Percentiles rank a stretch among this genome's conserved stretches.
phyloP scores from a whole-genome alignment of 2,888 invertebrate genomes.

The Drosophila putrida region DNA sequence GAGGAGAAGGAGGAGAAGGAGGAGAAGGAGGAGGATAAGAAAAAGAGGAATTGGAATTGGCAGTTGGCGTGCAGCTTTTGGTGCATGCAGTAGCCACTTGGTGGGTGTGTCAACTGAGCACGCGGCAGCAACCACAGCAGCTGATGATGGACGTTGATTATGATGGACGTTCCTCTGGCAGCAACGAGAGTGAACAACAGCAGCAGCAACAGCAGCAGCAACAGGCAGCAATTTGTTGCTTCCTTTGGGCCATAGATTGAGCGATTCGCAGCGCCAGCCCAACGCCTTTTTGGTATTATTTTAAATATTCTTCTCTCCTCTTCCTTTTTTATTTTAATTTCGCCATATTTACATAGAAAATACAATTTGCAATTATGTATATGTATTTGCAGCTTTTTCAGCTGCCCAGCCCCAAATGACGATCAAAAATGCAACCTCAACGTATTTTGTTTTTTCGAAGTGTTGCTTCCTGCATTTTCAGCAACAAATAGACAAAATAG shows the following conservation, averaged over 20 bases:
- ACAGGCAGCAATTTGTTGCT: conserved; percentile 61
- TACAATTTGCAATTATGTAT: conserved; percentile 48
- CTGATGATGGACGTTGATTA: conserved; percentile 78
- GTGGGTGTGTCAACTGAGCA: conserved; percentile 77
- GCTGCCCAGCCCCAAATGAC: conserved; percentile 30
- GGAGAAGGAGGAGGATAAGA: neutral
- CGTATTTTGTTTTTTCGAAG: conserved; percentile 44
- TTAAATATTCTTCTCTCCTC: conserved; percentile 65
- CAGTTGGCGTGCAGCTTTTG: conserved; percentile 64
- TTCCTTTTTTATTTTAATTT: neutral
- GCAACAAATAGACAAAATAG: neutral
- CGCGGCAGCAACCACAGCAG: conserved; percentile 66
- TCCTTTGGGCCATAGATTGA: conserved; percentile 70
- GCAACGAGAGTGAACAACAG: neutral
- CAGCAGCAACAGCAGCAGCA: conserved; percentile 6
- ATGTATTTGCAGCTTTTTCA: conserved; percentile 40
- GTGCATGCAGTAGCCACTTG: conserved; percentile 70
- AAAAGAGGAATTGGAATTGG: conserved; percentile 47
- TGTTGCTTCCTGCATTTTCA: conserved; percentile 63
- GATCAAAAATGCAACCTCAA: conserved; percentile 49
- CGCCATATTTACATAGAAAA: conserved; percentile 56
- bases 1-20: conserved; percentile 12
- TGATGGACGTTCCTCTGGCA: conserved; percentile 73
- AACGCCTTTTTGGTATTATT: conserved; percentile 79
- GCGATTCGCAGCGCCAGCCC: conserved; percentile 73